Conservation (phyloP, 2,888 invertebrate genomes). For the Andrena flavipes region DNA sequence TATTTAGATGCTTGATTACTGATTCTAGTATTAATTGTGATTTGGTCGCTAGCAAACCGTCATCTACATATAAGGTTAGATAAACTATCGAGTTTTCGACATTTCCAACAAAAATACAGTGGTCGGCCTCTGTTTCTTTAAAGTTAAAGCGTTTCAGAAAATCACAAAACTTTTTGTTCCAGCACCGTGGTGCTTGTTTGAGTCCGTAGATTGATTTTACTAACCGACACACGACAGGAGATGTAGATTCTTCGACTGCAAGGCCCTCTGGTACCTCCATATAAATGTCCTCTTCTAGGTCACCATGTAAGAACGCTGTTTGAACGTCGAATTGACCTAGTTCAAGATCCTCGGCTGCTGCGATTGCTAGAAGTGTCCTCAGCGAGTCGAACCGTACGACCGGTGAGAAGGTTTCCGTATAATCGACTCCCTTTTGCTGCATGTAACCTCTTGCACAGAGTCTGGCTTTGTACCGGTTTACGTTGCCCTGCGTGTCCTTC, state of each 20-base stretch:
- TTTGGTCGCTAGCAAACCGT: too few species aligned
- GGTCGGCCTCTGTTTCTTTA: too few species aligned
- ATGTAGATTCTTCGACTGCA: neutral
- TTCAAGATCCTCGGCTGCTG: neutral
- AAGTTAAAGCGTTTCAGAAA: too few species aligned
- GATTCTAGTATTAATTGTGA: too few species aligned
- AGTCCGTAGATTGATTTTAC: too few species aligned
- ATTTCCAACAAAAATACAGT: too few species aligned
- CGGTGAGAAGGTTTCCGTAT: neutral
- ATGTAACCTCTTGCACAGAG: neutral
- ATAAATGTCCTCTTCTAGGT: neutral
- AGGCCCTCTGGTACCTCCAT: neutral
- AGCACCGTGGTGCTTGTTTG: too few species aligned
- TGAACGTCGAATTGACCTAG: neutral
- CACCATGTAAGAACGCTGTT: neutral
- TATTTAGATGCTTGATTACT: too few species aligned
- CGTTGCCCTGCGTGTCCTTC: neutral
- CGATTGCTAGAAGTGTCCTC: neutral
- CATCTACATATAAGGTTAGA: too few species aligned
- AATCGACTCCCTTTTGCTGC: neutral
- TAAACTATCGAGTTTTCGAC: too few species aligned
- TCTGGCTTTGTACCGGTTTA: neutral
- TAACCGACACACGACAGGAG: too few species aligned
- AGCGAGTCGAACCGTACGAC: neutral
- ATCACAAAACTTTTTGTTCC: too few species aligned